Percentiles rank a stretch among this genome's conserved stretches.
Evolutionary conservation across 2,888 invertebrate species (phyloP).

Genomic region (Sinotaia quadrata): DNA sequence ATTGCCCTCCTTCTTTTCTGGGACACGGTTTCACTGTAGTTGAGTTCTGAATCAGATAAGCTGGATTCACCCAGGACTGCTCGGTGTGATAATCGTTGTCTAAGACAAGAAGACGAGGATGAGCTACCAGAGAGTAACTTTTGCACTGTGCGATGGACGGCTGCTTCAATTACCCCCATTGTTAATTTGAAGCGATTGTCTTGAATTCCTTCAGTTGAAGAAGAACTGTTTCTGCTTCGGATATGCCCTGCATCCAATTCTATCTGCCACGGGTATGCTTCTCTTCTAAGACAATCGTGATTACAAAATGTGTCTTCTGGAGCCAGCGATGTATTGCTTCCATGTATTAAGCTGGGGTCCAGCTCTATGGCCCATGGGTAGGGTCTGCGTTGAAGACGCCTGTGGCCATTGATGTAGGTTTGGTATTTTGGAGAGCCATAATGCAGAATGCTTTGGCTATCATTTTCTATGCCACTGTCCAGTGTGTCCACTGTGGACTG

Average conservation of each 20-base stretch:
- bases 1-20: neutral
- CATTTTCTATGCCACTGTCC: constrained; percentile 40
- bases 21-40: neutral
- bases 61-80: neutral
- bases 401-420: constrained; percentile 16
- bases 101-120: neutral
- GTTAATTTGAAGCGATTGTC: constrained; percentile 8
- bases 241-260: constrained; percentile 14
- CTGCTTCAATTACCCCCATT: constrained; percentile 19
- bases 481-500: constrained; percentile 40
- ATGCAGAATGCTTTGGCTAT: neutral
- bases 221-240: neutral
- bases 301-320: neutral
- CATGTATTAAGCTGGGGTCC: constrained; percentile 17
- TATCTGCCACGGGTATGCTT: constrained; percentile 22
- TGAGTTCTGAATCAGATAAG: constrained; percentile 21
- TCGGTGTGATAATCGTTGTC: neutral
- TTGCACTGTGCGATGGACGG: constrained; percentile 17
- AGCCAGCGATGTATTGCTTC: constrained; percentile 10
- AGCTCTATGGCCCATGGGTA: constrained; percentile 30
- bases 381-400: constrained; percentile 9
- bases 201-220: neutral
- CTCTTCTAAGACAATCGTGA: constrained; percentile 9
- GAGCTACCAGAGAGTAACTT: constrained; percentile 19
- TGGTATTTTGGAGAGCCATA: neutral